These are phyloP conservation scores for Puma concolor DNA, from an alignment of 2,113 vertebrate genomes.

Conservation along the genomic window DNA sequence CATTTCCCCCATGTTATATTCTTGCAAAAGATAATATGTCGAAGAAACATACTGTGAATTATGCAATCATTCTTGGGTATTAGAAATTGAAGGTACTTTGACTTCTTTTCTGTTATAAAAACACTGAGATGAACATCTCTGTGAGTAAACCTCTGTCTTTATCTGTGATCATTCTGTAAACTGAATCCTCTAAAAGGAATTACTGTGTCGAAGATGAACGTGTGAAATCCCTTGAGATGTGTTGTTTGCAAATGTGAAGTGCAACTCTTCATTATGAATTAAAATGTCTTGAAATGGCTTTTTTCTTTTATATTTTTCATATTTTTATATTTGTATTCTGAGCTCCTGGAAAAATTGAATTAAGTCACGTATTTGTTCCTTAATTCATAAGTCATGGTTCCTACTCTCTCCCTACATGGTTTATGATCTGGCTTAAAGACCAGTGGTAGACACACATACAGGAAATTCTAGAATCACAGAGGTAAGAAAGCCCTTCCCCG, in stretches of 20 bases:
- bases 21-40: neutral
- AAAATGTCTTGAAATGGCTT: neutral
- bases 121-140: neutral
- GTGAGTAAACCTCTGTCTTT: neutral
- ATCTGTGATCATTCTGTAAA: neutral
- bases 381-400: neutral
- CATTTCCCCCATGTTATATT: neutral
- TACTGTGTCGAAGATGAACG: neutral
- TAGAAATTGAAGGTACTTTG: neutral
- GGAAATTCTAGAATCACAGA: neutral
- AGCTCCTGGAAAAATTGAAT: neutral
- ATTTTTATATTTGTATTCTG: neutral
- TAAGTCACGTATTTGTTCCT: neutral
- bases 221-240: neutral
- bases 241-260: neutral
- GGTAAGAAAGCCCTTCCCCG: neutral
- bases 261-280: neutral
- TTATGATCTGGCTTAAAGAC: neutral
- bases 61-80: neutral
- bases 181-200: neutral
- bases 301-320: neutral
- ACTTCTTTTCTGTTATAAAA: neutral
- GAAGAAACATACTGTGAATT: neutral
- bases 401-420: neutral
- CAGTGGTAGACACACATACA: neutral